Conservation (phyloP, 2,113 vertebrate genomes). For the Romanogobio albipinnatus region DNA sequence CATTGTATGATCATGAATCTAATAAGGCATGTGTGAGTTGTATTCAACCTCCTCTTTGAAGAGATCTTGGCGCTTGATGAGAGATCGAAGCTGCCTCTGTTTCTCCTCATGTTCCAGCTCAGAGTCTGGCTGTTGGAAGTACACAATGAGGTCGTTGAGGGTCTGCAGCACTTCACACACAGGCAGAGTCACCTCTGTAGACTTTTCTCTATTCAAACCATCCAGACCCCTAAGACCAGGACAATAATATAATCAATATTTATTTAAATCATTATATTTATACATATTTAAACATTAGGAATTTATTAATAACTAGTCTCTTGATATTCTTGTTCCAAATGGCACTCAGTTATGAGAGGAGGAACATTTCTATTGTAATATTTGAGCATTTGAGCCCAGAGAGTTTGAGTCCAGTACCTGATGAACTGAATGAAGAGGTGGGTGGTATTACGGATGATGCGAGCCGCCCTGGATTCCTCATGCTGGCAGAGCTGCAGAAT, state of each 20-base stretch:
- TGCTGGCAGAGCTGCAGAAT: conserved; percentile 91
- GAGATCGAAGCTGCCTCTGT: conserved; percentile 90
- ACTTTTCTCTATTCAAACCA: conserved; percentile 78
- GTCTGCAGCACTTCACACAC: conserved; percentile 91
- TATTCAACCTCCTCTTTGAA: conserved; percentile 92
- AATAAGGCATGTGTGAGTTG: not conserved
- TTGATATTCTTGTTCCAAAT: not conserved
- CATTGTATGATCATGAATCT: not conserved
- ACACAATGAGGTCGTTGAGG: conserved; percentile 91
- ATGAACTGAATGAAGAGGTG: conserved; percentile 90
- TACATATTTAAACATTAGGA: not conserved
- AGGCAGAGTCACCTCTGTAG: conserved; percentile 77
- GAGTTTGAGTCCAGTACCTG: conserved; percentile 76
- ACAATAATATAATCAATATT: not conserved
- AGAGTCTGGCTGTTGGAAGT: conserved; percentile 91
- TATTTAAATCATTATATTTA: not conserved
- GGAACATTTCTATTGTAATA: not conserved
- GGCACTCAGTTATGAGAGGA: not conserved
- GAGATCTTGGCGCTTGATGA: conserved; percentile 96
- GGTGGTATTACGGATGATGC: conserved; percentile 94
- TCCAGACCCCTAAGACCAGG: conserved; percentile 69
- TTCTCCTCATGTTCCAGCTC: conserved; percentile 93
- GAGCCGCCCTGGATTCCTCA: conserved; percentile 92
- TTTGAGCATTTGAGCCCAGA: not conserved
- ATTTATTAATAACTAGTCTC: not conserved